A percentile compares a stretch with the other conserved stretches of the same genome.
Conservation (phyloP, 1,140 invertebrate genomes). For the Drosophila subpulchrella region DNA sequence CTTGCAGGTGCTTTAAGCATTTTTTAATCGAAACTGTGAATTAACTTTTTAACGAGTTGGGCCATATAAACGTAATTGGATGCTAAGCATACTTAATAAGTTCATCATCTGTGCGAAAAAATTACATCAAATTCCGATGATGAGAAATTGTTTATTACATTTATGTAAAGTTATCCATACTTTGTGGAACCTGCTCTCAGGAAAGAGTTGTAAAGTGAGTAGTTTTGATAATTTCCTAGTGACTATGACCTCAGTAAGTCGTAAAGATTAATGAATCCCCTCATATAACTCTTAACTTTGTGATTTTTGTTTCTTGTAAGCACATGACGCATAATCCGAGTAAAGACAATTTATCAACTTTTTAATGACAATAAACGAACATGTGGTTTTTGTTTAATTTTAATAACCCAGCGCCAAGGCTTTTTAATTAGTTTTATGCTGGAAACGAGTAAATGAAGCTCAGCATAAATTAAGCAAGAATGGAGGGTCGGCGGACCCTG, state of each 20-base stretch:
- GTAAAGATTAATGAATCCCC: slow-evolving; percentile 12
- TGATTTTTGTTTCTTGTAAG: slow-evolving; percentile 8
- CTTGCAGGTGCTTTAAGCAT: slow-evolving; percentile 13
- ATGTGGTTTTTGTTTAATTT: slow-evolving; percentile 12
- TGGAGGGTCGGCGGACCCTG: slow-evolving; percentile 1
- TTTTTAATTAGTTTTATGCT: slow-evolving; percentile 60
- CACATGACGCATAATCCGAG: slow-evolving; percentile 10
- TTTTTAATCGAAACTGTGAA: slow-evolving; percentile 9
- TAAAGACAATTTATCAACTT: slow-evolving; percentile 33
- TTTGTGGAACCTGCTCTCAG: not conserved
- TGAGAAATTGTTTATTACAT: not conserved
- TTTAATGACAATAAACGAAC: slow-evolving; percentile 33
- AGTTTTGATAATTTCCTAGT: not conserved
- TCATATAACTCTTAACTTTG: not conserved
- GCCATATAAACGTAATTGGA: not conserved
- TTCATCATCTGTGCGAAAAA: not conserved
- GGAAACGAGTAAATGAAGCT: slow-evolving; percentile 44
- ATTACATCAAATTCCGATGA: not conserved
- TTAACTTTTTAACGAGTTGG: slow-evolving; percentile 24
- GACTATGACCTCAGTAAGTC: not conserved
- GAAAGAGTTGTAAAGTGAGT: not conserved
- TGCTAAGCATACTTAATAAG: not conserved
- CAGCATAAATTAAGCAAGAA: slow-evolving; percentile 48
- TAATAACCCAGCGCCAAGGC: slow-evolving; percentile 31
- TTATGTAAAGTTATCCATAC: not conserved